Evolutionary conservation across 1,140 invertebrate species (phyloP), one percentile per base, ranked within the genome.

Genomic region (Monomorium pharaonis): DNA sequence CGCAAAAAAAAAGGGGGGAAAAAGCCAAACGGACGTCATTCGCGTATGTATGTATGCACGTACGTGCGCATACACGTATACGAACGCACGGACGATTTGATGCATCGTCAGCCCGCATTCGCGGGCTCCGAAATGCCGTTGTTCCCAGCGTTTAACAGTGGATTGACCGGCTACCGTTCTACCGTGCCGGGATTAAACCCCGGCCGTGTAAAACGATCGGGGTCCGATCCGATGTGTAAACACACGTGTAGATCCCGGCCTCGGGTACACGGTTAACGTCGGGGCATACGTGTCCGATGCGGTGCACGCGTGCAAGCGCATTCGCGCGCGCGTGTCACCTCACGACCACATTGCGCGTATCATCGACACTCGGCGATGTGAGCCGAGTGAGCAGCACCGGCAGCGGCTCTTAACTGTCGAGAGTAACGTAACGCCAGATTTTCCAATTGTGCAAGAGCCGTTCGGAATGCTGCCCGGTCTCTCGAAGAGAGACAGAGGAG

Each of bases 191-290:
- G 76, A 89, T 88, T 86, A 89, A 88, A 49, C 76, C 76, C 21
- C 37, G 42, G 44, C 58, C 70, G 30, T 83, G 67, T 75, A 58
- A 89, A 88, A 88, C 69, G 81, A 88, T 76, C 67, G 60, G 18
- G 60, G 62, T 27, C 83, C 78, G 75, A 86, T 74, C 67, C 49
- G 60, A 70, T 65, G 67, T 84, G 84, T 47, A 85, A 81, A 85
- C 85, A 88, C 84, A 81, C 84, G 69, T 88, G 86, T 81, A 88
- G 76, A 80, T 21, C 65, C 42, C 44, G 63, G 24, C 44, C 62
- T 81, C 47, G 65, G 84, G 63, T 80, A 83, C 67, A 58, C 78
- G 78, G n/a, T 67, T 58, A 86, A 44, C 58, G 18, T 70, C 14
- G 49, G 14, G 33, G 56, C 76, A 51, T 63, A 54, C 58, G 80